Evolutionary conservation across 2,113 vertebrate genomes (phyloP).

Genomic region (Odocoileus hemionus): DNA sequence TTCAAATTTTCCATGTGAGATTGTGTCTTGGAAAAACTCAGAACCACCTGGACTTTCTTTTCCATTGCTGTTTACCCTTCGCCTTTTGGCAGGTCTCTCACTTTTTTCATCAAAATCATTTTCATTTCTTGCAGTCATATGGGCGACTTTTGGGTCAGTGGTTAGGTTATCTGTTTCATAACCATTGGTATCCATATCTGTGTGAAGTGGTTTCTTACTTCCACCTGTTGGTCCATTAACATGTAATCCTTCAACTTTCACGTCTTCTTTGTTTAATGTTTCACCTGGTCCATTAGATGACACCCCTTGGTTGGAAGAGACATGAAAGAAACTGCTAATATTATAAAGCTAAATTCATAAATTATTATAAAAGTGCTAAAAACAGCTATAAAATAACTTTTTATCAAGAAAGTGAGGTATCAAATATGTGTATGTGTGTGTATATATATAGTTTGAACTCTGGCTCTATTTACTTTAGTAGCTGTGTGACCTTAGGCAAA

Average conservation of each 20-base stretch:
- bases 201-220: slow-evolving; percentile 71
- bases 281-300: slow-evolving; percentile 81
- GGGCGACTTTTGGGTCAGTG: slow-evolving; percentile 79
- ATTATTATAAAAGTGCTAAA: not conserved
- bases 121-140: slow-evolving; percentile 69
- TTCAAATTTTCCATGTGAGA: slow-evolving; percentile 80
- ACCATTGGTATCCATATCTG: slow-evolving; percentile 87
- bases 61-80: slow-evolving; percentile 82
- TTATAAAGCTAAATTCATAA: not conserved
- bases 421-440: not conserved
- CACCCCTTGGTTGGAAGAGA: slow-evolving; percentile 80
- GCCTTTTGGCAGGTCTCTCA: slow-evolving; percentile 84
- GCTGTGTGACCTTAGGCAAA: not conserved
- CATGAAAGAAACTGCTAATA: not conserved
- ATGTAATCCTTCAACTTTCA: slow-evolving; percentile 80
- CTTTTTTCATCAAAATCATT: slow-evolving; percentile 81
- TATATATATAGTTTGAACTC: not conserved
- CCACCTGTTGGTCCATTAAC: slow-evolving; percentile 84
- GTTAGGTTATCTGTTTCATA: slow-evolving; percentile 80
- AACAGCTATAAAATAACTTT: not conserved
- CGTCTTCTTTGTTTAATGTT: slow-evolving; percentile 76
- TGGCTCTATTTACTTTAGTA: not conserved
- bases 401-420: not conserved
- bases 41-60: slow-evolving; percentile 81
- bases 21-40: slow-evolving; percentile 79